Evolutionary conservation across 2,797 vertebrate genomes (phyloP).

Genomic region (Micrastur ruficollis): DNA sequence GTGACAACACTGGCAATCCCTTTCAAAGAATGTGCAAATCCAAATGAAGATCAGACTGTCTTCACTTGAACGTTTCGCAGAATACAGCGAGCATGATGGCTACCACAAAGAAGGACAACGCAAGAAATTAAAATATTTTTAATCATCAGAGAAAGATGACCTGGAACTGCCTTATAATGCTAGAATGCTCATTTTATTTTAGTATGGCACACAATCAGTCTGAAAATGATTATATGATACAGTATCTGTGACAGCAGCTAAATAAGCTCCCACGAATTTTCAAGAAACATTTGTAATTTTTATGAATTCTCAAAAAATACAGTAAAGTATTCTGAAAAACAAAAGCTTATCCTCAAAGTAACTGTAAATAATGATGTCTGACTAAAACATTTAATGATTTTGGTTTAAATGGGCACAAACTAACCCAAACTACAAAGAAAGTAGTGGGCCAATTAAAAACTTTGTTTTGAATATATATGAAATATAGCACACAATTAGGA

Average conservation of each 20-base stretch:
- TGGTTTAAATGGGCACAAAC: background rate
- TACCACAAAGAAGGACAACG: background rate
- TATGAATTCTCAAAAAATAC: background rate
- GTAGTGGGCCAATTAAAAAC: background rate
- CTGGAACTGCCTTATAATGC: background rate
- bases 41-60: background rate
- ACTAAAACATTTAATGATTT: background rate
- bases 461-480: background rate
- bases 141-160: background rate
- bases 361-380: background rate
- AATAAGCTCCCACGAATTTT: background rate
- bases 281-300: background rate
- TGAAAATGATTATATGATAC: background rate
- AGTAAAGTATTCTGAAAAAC: background rate
- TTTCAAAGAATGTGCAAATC: background rate
- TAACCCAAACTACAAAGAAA: background rate
- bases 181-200: background rate
- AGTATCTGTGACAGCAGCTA: background rate
- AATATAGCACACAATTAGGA: background rate
- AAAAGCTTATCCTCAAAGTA: background rate
- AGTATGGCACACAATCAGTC: background rate
- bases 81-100: background rate
- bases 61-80: fast-evolving
- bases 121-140: background rate
- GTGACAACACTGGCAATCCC: background rate